Conservation (phyloP, 2,113 vertebrate genomes). For the Trogon melanurus region DNA sequence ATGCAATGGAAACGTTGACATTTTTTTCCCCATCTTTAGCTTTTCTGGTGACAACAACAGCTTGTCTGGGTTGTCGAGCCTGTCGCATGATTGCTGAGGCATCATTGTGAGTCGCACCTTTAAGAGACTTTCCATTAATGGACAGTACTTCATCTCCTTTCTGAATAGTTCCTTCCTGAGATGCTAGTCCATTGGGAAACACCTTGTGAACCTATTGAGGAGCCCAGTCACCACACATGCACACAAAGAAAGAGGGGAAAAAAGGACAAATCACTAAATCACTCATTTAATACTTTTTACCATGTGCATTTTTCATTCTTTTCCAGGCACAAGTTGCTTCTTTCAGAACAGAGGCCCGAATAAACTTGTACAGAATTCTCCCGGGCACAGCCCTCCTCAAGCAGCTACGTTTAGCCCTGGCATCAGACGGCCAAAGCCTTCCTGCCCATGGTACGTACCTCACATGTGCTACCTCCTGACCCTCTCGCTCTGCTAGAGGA, state of each 20-base stretch:
- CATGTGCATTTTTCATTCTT: background rate
- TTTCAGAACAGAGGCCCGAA: background rate
- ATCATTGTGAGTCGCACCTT: constrained; percentile 80
- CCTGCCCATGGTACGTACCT: accelerated
- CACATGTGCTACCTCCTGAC: background rate
- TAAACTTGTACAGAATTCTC: background rate
- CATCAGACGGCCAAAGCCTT: background rate
- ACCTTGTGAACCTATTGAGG: constrained; percentile 88
- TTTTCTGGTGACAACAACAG: constrained; percentile 89
- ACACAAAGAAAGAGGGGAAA: background rate
- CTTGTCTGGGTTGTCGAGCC: constrained; percentile 83
- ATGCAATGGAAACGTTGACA: background rate
- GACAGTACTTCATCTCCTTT: constrained; percentile 93
- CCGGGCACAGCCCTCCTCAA: background rate
- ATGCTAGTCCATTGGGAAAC: constrained; percentile 87
- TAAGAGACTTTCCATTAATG: constrained; percentile 92
- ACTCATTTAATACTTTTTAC: background rate
- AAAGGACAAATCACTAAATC: background rate
- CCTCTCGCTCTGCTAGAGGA: background rate
- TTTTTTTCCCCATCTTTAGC: constrained; percentile 31
- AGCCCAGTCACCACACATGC: background rate
- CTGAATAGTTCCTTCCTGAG: constrained; percentile 92
- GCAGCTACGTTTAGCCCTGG: background rate
- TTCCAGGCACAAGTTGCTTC: background rate
- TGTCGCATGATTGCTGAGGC: constrained; percentile 86